Evolutionary conservation across 2,113 vertebrate species (phyloP).

Genomic region (Rhinichthys klamathensis): DNA sequence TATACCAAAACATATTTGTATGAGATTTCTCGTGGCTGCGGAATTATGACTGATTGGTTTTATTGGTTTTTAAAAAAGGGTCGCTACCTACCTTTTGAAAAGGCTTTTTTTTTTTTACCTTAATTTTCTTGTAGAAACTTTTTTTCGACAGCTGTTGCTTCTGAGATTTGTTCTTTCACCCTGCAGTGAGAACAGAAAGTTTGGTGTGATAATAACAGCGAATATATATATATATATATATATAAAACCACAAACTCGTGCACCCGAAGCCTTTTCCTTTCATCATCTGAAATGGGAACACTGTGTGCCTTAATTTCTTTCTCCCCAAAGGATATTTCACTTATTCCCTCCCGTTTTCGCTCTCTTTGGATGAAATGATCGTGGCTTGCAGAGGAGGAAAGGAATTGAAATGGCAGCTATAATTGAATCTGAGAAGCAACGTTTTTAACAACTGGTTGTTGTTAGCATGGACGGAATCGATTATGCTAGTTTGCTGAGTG

Average conservation of each 20-base stretch:
- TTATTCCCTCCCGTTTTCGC: background rate
- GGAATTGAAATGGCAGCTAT: conserved; percentile 57
- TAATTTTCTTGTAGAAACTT: background rate
- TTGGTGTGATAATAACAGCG: conserved; percentile 3
- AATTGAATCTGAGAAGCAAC: conserved; percentile 21
- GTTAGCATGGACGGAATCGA: conserved; percentile 23
- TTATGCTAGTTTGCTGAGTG: conserved; percentile 28
- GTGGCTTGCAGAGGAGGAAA: conserved; percentile 44
- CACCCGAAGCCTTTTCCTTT: conserved; percentile 22
- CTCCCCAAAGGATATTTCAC: conserved; percentile 15
- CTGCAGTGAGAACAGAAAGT: background rate
- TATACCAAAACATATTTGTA: conserved; percentile 31
- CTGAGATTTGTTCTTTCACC: background rate
- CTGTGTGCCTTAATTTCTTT: conserved; percentile 30
- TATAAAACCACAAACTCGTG: background rate
- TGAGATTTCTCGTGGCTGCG: conserved; percentile 29
- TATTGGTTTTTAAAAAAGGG: background rate
- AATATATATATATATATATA: background rate
- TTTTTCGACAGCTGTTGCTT: background rate
- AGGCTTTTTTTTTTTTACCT: background rate
- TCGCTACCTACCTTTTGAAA: conserved; percentile 11
- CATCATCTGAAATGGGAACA: conserved; percentile 14
- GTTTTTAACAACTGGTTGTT: conserved; percentile 29
- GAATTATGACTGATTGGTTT: conserved; percentile 35
- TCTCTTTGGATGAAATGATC: background rate